phyloP scores from a whole-genome alignment of 2,888 invertebrate species.

The Pseudolycoriella hygida region DNA sequence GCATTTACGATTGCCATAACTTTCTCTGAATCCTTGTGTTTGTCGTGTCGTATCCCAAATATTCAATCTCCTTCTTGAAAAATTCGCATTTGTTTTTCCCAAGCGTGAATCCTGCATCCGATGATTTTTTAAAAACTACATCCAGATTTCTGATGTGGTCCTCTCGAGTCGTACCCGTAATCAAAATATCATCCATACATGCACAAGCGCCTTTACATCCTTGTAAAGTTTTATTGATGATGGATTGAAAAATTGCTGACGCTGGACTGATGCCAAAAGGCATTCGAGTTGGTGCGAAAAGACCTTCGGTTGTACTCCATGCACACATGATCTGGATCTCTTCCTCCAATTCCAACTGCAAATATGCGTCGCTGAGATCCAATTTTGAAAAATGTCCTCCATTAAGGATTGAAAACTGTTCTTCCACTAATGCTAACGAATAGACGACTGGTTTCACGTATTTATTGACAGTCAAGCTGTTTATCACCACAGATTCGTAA shows the following conservation, averaged over 20 bases:
- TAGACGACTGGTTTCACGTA: not conserved
- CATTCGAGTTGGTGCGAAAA: no score
- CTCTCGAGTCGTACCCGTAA: slow-evolving; percentile 11
- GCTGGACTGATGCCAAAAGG: not conserved
- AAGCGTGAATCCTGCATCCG: slow-evolving; percentile 13
- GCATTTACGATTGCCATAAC: slow-evolving; percentile 12
- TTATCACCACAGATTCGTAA: not conserved
- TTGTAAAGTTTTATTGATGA: not conserved
- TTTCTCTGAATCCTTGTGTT: slow-evolving; percentile 13
- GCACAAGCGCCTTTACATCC: not conserved
- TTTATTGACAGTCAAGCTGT: not conserved
- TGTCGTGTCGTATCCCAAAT: slow-evolving; percentile 11
- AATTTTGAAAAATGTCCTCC: not conserved
- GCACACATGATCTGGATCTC: not conserved
- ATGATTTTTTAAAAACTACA: slow-evolving; percentile 13
- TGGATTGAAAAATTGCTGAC: not conserved
- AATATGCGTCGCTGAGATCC: not conserved
- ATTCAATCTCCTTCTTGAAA: slow-evolving; percentile 8
- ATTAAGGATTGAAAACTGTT: not conserved
- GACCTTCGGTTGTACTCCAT: not conserved
- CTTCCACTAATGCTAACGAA: not conserved
- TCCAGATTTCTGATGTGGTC: slow-evolving; percentile 13
- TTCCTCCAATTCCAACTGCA: not conserved
- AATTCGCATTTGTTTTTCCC: slow-evolving; percentile 15
- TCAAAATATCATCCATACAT: slow-evolving; percentile 15